Evolutionary conservation across 2,113 vertebrate genomes (phyloP).

Genomic region (Rissa tridactyla): DNA sequence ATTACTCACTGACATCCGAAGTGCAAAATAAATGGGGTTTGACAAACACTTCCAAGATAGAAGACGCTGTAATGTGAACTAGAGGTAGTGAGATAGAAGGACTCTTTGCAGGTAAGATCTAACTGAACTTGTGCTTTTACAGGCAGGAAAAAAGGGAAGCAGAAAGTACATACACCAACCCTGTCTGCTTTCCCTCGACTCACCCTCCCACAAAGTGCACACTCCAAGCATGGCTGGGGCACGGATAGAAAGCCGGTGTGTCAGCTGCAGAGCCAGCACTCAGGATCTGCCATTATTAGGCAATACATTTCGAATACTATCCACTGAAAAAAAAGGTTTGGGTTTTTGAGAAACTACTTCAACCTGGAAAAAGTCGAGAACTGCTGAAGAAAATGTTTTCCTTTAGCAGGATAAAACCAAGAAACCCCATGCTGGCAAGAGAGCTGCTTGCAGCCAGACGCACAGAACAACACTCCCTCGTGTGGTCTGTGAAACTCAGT

Average conservation of each 20-base stretch:
- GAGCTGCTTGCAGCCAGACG: not conserved
- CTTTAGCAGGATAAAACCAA: not conserved
- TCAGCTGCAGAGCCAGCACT: not conserved
- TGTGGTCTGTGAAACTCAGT: constrained; percentile 3
- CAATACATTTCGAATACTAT: not conserved
- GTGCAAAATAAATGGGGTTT: not conserved
- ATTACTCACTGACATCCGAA: not conserved
- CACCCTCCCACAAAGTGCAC: not conserved
- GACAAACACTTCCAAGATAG: not conserved
- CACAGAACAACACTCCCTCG: not conserved
- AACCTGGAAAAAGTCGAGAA: not conserved
- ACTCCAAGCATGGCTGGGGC: fast-evolving
- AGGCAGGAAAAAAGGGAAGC: not conserved
- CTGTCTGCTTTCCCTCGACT: not conserved
- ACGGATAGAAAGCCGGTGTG: not conserved
- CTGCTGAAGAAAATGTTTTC: not conserved
- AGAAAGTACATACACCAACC: not conserved
- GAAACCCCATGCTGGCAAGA: not conserved
- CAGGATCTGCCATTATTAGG: not conserved
- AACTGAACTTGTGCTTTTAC: not conserved
- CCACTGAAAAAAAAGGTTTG: not conserved
- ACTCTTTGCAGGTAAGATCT: not conserved
- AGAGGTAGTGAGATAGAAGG: not conserved
- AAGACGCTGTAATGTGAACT: fast-evolving
- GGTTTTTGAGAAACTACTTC: not conserved